Base-by-base conservation (phyloP, 2,113 vertebrate species). In the Cinclus mexicanus region DNA sequence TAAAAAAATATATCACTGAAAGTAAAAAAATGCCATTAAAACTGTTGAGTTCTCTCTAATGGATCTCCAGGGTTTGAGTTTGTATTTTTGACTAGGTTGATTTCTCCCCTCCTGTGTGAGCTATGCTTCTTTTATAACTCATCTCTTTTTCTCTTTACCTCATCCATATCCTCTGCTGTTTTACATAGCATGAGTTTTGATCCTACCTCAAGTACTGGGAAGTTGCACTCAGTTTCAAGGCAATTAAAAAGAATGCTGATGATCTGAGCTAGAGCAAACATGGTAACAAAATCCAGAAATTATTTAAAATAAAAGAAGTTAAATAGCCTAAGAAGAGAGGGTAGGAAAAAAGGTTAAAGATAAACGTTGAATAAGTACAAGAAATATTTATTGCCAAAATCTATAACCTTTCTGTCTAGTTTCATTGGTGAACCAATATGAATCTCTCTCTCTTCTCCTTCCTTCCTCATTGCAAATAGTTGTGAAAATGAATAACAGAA, bases 271-370 rank as follows among this genome's bases (percentile, higher is more conserved):
- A 75, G 6, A 78, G 19, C 8, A 80, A 22, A 55, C 3, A 28
- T 3, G 12, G 16, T 39, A 83, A 63, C 12, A 72, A 55, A 80
- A 81, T 64, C 3, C 39, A 93, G 59, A 77, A 60, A 65, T 31
- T 0, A 26, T 24, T 68, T 50, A 28, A 67, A 80, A 80, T n/a
- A 49, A 52, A 47, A 82, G 7, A 71, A 47, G 7, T 65, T 6
- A 69, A 42, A 76, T 9, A 39, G 16, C 53, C 7, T 50, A 29
- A 37, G 29, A n/a, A 56, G 53, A 31, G 6, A 5, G 10, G 9
- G 1, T 0, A 0, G 11, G 4, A 6, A 53, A 76, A 2, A 9
- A 53, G 3, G 3, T 59, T 59, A 84, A 81, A 83, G 3, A 24
- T 59, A 35, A 76, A 4, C 14, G 3, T 9, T 67, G 18, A 76